These are phyloP conservation scores for Dryadula phaetusa DNA, from an alignment of 2,888 invertebrate genomes.

Conservation along the genomic window DNA sequence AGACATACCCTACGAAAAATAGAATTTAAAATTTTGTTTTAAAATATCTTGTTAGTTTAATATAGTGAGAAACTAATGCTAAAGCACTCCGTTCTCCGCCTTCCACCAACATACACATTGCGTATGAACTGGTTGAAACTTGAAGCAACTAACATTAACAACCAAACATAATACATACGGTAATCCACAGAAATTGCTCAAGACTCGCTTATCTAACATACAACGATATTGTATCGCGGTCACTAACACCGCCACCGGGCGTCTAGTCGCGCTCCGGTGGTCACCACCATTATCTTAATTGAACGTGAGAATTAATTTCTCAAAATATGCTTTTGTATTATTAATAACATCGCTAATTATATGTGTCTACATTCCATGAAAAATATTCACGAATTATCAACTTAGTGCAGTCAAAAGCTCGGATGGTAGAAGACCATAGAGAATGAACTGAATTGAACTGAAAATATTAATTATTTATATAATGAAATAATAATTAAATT, in stretches of 20 bases:
- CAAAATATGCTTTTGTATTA: slow-evolving; percentile 2
- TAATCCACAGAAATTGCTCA: slow-evolving; percentile 3
- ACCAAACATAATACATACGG: not conserved
- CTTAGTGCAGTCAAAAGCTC: not conserved
- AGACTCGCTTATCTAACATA: slow-evolving; percentile 17
- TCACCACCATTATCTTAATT: slow-evolving; percentile 31
- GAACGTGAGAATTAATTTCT: slow-evolving; percentile 23
- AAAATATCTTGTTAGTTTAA: too few relatives aligned
- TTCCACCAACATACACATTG: too few relatives aligned
- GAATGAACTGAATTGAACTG: not conserved
- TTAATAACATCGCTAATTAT: slow-evolving; percentile 15
- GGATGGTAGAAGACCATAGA: not conserved
- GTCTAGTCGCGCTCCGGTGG: slow-evolving; percentile 39
- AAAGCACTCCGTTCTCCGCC: too few relatives aligned
- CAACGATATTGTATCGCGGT: slow-evolving; percentile 30
- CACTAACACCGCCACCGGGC: slow-evolving; percentile 27
- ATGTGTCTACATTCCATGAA: slow-evolving; percentile 18
- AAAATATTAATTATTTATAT: not conserved
- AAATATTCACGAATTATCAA: slow-evolving; percentile 5
- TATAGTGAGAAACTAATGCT: too few relatives aligned
- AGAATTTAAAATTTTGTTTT: too few relatives aligned
- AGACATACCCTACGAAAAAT: too few relatives aligned
- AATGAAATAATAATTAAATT: not conserved
- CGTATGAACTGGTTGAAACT: not conserved
- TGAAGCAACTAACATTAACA: too few relatives aligned